A percentile compares a stretch with the other conserved stretches of the same genome.
Conservation (phyloP, 2,113 vertebrate genomes). For the Phainopepla nitens region DNA sequence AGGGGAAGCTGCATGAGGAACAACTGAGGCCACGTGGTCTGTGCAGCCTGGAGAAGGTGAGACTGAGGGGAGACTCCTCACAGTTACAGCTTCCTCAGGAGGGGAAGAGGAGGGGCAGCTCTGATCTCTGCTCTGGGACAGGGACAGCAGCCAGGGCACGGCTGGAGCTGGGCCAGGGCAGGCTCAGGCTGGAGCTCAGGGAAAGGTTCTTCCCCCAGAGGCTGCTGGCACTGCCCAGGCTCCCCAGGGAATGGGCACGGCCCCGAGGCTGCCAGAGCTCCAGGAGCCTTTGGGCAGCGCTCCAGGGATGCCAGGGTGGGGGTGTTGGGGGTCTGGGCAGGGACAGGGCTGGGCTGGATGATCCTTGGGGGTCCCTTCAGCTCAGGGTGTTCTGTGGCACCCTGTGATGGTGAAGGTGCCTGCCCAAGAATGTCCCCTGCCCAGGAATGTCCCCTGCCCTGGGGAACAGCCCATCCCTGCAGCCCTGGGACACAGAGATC, state of each 20-base stretch:
- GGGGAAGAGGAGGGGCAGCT: neutral
- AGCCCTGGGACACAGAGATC: neutral
- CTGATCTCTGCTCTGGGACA: neutral
- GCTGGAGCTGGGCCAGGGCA: neutral
- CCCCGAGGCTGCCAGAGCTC: neutral
- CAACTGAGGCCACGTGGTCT: fast-evolving
- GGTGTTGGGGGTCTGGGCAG: neutral
- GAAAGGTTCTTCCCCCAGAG: neutral
- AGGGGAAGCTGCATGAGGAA: neutral
- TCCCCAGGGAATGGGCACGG: neutral
- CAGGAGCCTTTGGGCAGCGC: neutral
- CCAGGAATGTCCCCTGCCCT: no score
- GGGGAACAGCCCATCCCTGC: neutral
- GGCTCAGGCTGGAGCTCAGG: neutral
- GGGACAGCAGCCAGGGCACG: neutral
- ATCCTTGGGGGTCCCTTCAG: fast-evolving
- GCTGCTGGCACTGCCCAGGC: neutral
- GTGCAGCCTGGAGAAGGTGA: neutral
- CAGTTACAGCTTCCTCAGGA: neutral
- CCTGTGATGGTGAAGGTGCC: neutral
- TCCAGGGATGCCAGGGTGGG: neutral
- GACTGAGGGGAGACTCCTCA: neutral
- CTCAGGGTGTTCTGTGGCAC: fast-evolving
- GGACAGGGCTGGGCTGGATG: fast-evolving
- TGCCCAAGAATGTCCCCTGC: neutral